A percentile compares a stretch with the other conserved stretches of the same genome.
Evolutionary conservation across 2,797 vertebrate species (phyloP).

Genomic region (Anas flavirostris): DNA sequence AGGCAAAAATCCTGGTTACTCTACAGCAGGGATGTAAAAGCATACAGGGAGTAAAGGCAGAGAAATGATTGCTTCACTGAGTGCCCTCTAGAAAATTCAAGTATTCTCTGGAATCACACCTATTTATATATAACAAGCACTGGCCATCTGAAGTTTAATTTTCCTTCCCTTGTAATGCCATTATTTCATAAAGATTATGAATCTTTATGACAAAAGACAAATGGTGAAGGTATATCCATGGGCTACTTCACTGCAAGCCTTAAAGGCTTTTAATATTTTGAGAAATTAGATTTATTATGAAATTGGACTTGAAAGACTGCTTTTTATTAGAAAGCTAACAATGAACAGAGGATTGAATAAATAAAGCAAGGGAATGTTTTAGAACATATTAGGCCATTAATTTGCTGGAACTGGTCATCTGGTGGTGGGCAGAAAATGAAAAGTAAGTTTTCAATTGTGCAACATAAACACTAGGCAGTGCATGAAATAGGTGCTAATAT

Average conservation of each 20-base stretch:
- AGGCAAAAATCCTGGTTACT: not conserved
- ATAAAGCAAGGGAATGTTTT: constrained; percentile 51
- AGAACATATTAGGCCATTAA: constrained; percentile 51
- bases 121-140: not conserved
- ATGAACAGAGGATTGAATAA: constrained; percentile 53
- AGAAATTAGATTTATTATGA: constrained; percentile 38
- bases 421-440: constrained; percentile 38
- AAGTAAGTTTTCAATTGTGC: constrained; percentile 33
- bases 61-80: not conserved
- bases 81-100: not conserved
- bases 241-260: not conserved
- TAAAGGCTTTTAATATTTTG: constrained; percentile 17
- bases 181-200: not conserved
- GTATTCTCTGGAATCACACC: not conserved
- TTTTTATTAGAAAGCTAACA: constrained; percentile 54
- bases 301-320: constrained; percentile 45
- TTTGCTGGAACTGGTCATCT: constrained; percentile 55
- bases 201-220: constrained; percentile 23
- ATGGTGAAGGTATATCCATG: not conserved
- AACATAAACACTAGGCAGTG: constrained; percentile 18
- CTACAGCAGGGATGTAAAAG: not conserved
- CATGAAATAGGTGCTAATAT: constrained; percentile 46
- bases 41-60: not conserved
- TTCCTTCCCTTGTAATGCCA: not conserved
- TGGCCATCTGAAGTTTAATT: not conserved